Evolutionary conservation across 2,113 vertebrate genomes (phyloP).

Genomic region (Chionomys nivalis): DNA sequence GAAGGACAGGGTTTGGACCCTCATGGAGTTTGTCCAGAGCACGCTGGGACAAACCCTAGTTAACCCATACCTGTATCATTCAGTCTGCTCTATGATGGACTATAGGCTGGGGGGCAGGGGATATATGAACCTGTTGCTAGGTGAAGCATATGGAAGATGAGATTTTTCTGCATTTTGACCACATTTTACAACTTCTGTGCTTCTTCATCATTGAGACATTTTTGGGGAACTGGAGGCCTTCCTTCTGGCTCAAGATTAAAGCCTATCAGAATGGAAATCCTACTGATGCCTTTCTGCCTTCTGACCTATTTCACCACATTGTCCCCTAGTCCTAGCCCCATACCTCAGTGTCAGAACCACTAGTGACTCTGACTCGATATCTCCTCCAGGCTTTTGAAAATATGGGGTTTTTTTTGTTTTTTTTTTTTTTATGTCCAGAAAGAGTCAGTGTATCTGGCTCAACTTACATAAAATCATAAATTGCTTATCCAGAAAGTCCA

Average conservation of each 20-base stretch:
- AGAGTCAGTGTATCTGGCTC: not conserved
- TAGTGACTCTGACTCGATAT: not conserved
- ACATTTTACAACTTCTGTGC: not conserved
- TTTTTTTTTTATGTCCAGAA: not conserved
- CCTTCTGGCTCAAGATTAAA: not conserved
- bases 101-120: not conserved
- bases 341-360: not conserved
- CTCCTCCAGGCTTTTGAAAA: not conserved
- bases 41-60: not conserved
- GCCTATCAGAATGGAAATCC: not conserved
- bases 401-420: no score
- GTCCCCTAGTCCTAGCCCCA: accelerated
- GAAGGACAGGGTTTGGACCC: not conserved
- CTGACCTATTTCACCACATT: not conserved
- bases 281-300: not conserved
- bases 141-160: not conserved
- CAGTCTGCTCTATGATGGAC: not conserved
- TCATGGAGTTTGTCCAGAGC: not conserved
- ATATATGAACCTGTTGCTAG: not conserved
- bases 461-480: not conserved
- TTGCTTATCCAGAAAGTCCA: not conserved
- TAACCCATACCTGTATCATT: not conserved
- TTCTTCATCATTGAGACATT: not conserved
- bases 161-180: not conserved
- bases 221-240: not conserved